A percentile compares a stretch with the other conserved stretches of the same genome.
These are phyloP conservation scores for Eurois occulta DNA, from an alignment of 2,888 invertebrate species.

Conservation along the genomic window DNA sequence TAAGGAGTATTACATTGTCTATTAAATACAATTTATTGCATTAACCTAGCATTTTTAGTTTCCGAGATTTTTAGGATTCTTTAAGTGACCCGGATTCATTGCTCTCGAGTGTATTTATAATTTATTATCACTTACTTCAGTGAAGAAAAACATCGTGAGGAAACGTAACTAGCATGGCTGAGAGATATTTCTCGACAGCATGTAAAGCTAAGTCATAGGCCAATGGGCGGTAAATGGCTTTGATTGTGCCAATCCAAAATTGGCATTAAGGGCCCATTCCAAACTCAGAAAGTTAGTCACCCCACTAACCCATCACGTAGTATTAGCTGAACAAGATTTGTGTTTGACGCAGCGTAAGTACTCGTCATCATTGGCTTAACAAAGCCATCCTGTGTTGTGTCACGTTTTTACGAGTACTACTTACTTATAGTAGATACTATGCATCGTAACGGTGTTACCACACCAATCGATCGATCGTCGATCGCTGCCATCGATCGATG, in stretches of 20 bases:
- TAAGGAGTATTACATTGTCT: too few species aligned
- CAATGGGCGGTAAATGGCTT: not conserved
- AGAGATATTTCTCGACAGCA: not conserved
- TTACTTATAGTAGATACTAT: not conserved
- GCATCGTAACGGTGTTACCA: too few species aligned
- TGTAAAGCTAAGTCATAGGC: not conserved
- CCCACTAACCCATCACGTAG: conserved; percentile 43
- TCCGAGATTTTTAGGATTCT: too few species aligned
- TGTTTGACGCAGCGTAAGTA: conserved; percentile 53
- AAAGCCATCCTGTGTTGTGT: conserved; percentile 63
- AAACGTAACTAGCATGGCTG: not conserved
- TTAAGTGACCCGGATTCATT: too few species aligned
- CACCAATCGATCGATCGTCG: too few species aligned
- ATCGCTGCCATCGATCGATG: too few species aligned
- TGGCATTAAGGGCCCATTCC: not conserved
- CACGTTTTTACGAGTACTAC: conserved; percentile 23
- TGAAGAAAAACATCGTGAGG: not conserved
- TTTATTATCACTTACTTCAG: not conserved
- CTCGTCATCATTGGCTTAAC: conserved; percentile 49
- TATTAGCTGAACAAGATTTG: conserved; percentile 55
- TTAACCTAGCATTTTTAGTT: too few species aligned
- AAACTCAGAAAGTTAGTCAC: conserved; percentile 36
- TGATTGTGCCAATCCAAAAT: not conserved
- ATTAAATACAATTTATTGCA: too few species aligned
- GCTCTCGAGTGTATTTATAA: too few species aligned